phyloP scores from a whole-genome alignment of 2,113 vertebrate species.

The Barnardius zonarius region DNA sequence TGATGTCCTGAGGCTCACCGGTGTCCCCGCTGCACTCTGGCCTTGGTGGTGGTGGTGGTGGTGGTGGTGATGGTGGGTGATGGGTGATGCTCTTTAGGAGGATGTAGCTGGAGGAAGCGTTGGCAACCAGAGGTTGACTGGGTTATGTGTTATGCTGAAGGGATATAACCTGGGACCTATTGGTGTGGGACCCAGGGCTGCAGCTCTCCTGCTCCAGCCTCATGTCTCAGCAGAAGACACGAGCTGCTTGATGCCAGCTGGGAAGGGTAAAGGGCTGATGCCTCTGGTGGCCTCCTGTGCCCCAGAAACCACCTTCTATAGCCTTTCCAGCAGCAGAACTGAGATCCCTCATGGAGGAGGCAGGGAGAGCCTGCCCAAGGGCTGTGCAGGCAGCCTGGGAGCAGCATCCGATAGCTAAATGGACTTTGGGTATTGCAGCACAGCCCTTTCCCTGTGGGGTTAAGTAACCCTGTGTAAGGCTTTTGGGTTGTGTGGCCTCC shows the following conservation, averaged over 20 bases:
- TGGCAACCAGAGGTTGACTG: background rate
- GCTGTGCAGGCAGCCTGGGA: background rate
- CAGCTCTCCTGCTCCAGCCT: background rate
- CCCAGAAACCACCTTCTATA: background rate
- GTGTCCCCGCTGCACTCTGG: accelerated
- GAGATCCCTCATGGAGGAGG: background rate
- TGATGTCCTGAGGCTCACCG: accelerated
- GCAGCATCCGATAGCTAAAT: background rate
- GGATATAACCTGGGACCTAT: background rate
- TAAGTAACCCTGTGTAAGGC: accelerated
- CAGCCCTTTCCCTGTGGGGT: accelerated
- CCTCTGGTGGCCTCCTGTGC: background rate
- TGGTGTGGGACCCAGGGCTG: background rate
- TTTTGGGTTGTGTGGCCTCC: background rate
- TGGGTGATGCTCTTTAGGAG: background rate
- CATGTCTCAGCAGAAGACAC: background rate
- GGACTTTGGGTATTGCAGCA: accelerated
- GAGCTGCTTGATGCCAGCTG: background rate
- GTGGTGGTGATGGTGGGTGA: background rate
- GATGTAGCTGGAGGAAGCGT: accelerated
- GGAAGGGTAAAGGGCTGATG: background rate
- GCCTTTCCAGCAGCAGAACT: background rate
- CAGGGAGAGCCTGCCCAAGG: background rate
- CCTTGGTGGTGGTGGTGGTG: background rate
- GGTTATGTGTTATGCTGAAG: background rate